These are phyloP conservation scores for Stegodyphus mimosarum DNA, from an alignment of 1,140 invertebrate species.

Conservation along the genomic window DNA sequence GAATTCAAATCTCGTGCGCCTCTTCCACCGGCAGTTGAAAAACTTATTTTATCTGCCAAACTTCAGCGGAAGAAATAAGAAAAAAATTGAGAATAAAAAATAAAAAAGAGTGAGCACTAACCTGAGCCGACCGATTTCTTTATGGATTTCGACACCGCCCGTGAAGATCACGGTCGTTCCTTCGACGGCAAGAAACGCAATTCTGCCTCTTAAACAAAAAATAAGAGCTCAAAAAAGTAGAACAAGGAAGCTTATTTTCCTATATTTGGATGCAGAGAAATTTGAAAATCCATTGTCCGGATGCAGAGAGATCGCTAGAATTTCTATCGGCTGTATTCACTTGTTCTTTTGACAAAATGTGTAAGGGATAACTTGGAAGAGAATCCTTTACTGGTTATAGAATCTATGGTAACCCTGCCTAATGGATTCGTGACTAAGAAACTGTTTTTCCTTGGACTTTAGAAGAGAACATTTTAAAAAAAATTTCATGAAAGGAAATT, in stretches of 20 bases:
- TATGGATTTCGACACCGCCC: constrained; percentile 16
- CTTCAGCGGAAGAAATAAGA: no score
- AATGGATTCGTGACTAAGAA: no score
- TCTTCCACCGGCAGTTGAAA: constrained; percentile 29
- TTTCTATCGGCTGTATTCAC: no score
- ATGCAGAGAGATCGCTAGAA: not conserved
- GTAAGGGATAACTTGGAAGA: no score
- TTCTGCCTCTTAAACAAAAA: constrained; percentile 9
- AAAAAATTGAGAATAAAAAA: no score
- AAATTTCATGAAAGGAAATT: no score
- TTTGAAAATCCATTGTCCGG: not conserved
- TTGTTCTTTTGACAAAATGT: no score
- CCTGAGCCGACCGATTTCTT: constrained; percentile 11
- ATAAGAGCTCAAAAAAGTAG: not conserved
- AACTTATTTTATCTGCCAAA: constrained; percentile 38
- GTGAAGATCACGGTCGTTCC: not conserved
- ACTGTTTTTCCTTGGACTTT: no score
- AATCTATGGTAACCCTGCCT: no score
- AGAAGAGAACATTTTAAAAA: no score
- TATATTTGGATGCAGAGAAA: not conserved
- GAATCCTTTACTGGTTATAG: no score
- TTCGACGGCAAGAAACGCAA: not conserved
- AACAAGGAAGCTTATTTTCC: not conserved
- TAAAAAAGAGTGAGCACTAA: not conserved
- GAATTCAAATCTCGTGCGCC: constrained; percentile 47